A percentile compares a stretch with the other conserved stretches of the same genome.
Conservation (phyloP, 2,888 invertebrate genomes). For the Hermaeophaga mercurialis region DNA sequence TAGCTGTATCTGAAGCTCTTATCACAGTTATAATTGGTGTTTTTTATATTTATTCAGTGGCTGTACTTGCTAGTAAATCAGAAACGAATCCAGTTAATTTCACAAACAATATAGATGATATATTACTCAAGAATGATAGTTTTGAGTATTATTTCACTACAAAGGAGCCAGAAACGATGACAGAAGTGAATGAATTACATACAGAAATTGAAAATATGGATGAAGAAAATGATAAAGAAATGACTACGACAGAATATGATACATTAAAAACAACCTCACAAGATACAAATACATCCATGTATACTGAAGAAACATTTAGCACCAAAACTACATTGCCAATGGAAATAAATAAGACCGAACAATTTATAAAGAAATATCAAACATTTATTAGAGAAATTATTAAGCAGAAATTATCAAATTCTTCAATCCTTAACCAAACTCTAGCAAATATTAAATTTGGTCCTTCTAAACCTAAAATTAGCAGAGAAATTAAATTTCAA, state of each 20-base stretch:
- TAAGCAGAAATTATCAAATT: slow-evolving; percentile 36
- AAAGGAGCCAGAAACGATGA: background rate
- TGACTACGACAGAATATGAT: slow-evolving; percentile 6
- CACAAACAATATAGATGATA: slow-evolving; percentile 35
- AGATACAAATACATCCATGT: slow-evolving; percentile 1
- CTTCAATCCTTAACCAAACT: slow-evolving; percentile 30
- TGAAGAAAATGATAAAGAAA: slow-evolving; percentile 14
- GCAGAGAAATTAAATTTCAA: slow-evolving; percentile 27
- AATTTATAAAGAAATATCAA: slow-evolving; percentile 41
- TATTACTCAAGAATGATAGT: slow-evolving; percentile 32
- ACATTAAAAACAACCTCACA: slow-evolving; percentile 3
- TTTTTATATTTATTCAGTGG: slow-evolving; percentile 48
- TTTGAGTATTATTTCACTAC: slow-evolving; percentile 17
- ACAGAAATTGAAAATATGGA: slow-evolving; percentile 12
- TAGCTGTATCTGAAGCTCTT: slow-evolving; percentile 47
- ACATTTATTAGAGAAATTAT: slow-evolving; percentile 40
- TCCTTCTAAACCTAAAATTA: slow-evolving; percentile 23
- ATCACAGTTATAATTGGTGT: slow-evolving; percentile 50
- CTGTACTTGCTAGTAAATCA: slow-evolving; percentile 28
- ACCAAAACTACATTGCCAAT: slow-evolving; percentile 1
- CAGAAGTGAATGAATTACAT: slow-evolving; percentile 4
- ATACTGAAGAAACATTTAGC: background rate
- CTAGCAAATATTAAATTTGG: slow-evolving; percentile 15
- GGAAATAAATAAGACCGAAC: slow-evolving; percentile 28
- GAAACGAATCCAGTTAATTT: slow-evolving; percentile 22